Evolutionary conservation across 1,140 invertebrate species (phyloP), one percentile per base, ranked within the genome.

Genomic region (Diprion similis): DNA sequence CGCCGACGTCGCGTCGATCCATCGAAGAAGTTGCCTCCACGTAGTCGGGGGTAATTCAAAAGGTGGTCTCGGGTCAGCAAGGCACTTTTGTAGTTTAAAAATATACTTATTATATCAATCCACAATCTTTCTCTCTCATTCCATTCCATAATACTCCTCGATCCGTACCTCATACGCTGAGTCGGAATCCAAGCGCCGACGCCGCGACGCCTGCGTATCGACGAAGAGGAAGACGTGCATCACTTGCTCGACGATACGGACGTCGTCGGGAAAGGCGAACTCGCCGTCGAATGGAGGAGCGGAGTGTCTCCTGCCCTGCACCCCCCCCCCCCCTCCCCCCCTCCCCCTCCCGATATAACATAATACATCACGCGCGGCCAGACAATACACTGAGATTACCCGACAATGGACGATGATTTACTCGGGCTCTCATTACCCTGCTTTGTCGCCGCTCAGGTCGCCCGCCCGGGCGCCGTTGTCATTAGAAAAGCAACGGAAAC

Each of bases 361-460:
- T 84, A 84, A 85, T 85, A 84, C 82, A 84, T 81, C 77, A 82
- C 81, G 80, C 81, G 78, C 79, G 68, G 71, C 68, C 83, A 84
- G 80, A 86, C 84, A 86, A 86, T 86, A 84, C 78, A 47, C 78
- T 77, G 73, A 73, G 83, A 85, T 85, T 85, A 84, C 80, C 80
- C 80, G 81, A 86, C 84, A 86, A 86, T 86, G 79, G 81, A 59
- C 83, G 81, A 85, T 86, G 84, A 86, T 86, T 86, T 84, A 85
- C 82, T 84, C 82, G 78, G 83, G 78, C 81, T 85, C 83, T 85
- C 83, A 84, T 85, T 85, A 85, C 81, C 82, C 78, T 79, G 80
- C 82, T 81, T 85, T 84, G 83, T 85, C 80, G 80, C 79, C 81
- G 78, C 77, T 78, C 72, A 75, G 80, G 79, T 82, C 79, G 79